These are phyloP conservation scores for Equus quagga DNA, from an alignment of 2,113 vertebrate genomes.

Conservation along the genomic window DNA sequence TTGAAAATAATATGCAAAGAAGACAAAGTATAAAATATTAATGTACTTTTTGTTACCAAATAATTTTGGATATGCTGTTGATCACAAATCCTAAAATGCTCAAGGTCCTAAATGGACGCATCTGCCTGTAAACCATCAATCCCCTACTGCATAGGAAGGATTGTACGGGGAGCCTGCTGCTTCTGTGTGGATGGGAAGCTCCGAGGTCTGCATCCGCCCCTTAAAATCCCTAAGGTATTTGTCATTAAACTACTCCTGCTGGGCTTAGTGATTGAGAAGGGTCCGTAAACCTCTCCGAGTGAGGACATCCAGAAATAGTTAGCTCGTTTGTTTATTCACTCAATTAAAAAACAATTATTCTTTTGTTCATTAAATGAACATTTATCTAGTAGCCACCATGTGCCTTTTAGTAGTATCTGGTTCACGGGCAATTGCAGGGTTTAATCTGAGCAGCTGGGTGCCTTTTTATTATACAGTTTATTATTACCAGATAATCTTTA, in stretches of 20 bases:
- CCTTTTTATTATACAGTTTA: not conserved
- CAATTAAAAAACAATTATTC: conserved; percentile 65
- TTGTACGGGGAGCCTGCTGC: not conserved
- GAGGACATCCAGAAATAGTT: conserved; percentile 12
- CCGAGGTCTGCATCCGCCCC: not conserved
- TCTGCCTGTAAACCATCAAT: not conserved
- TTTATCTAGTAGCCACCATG: not conserved
- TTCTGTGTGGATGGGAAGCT: not conserved
- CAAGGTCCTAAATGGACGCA: not conserved
- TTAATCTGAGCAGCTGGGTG: conserved; percentile 25
- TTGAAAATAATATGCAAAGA: not conserved
- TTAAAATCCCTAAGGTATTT: not conserved
- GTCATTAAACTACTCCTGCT: not conserved
- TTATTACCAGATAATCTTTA: not conserved
- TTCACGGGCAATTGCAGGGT: not conserved
- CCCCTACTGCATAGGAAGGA: not conserved
- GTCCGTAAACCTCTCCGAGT: conserved; percentile 23
- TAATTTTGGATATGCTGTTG: not conserved
- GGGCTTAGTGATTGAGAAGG: not conserved
- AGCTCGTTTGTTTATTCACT: conserved; percentile 45
- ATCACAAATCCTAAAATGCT: not conserved
- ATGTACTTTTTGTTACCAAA: not conserved
- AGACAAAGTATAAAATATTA: not conserved
- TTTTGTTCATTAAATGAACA: conserved; percentile 59
- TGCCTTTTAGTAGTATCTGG: not conserved